Conservation (phyloP, 2,113 vertebrate species). For the Hippopotamus amphibius region DNA sequence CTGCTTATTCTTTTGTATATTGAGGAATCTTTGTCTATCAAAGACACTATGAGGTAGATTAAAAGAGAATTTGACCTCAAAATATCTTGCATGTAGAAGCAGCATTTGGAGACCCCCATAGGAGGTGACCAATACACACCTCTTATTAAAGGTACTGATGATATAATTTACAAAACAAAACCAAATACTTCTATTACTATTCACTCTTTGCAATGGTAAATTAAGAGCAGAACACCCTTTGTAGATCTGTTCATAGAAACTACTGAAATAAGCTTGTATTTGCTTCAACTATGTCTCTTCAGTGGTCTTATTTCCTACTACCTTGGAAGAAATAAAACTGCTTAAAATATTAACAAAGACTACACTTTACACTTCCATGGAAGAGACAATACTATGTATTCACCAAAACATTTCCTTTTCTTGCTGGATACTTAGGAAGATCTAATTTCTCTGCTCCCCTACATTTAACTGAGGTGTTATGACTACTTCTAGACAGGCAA, state of each 20-base stretch:
- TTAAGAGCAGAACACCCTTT: neutral
- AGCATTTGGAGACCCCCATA: neutral
- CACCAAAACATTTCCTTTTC: neutral
- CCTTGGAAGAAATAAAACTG: neutral
- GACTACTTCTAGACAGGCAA: neutral
- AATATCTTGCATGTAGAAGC: neutral
- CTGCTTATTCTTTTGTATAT: neutral
- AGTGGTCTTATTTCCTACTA: neutral
- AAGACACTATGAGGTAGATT: neutral
- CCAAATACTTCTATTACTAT: neutral
- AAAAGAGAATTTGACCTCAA: slow-evolving; percentile 38
- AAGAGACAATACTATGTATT: neutral
- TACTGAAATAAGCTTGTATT: neutral
- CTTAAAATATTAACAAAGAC: slow-evolving; percentile 23
- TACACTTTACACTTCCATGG: neutral
- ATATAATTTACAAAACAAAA: neutral
- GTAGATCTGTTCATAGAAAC: neutral
- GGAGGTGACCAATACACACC: neutral
- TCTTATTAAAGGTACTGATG: neutral
- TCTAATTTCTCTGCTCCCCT: neutral
- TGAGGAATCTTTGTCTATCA: slow-evolving; percentile 3
- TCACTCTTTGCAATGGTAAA: neutral
- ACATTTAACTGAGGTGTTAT: neutral
- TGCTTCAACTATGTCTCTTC: neutral
- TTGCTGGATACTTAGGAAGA: neutral